Evolutionary conservation across 2,113 vertebrate genomes (phyloP), one percentile per base, ranked within the genome.

Genomic region (Tapirus terrestris): DNA sequence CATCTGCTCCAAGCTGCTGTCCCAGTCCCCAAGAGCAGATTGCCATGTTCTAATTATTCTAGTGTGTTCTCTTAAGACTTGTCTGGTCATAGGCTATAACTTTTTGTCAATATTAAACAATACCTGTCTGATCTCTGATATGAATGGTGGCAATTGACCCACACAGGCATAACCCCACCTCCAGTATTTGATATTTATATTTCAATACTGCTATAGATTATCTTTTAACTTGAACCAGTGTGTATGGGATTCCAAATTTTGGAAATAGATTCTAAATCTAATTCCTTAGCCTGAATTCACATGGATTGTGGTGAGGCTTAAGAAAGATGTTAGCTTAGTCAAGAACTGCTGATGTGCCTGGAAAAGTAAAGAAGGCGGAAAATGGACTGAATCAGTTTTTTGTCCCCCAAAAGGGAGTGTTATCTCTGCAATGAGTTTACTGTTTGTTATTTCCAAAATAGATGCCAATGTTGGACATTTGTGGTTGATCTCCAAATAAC

Each of bases 401-500:
- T 53, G 51, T 92, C 9, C 56, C 29, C 75, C 27, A 17, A 67
- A 91, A 94, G 23, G 65, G 33, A 68, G 39, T 75, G 7, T 79
- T 81, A 79, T 58, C 45, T 39, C 63, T 53, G 33, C 31, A 76
- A 25, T 9, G 29, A 36, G 39, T 48, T 67, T 31, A n/a, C 80
- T 82, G 14, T 31, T 45, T 31, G 45, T 76, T 25, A 21, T 93
- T 88, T 82, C 70, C 72, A 93, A 90, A 94, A 65, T 77, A 84
- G 91, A 76, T 29, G 36, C 27, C 36, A 36, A 0, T 53, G 60
- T 29, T 67, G 48, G 53, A 77, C 77, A 77, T 65, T 87, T 88
- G 85, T 70, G 70, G 70, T 72, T 85, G 67, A 39, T 91, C 20
- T 90, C 89, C 89, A 96, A 97, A 96, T 63, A 95, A 86, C 27